Percentiles rank a stretch among this genome's conserved stretches.
These are phyloP conservation scores for Pegoplata infirma DNA, from an alignment of 2,888 invertebrate species.

Conservation along the genomic window DNA sequence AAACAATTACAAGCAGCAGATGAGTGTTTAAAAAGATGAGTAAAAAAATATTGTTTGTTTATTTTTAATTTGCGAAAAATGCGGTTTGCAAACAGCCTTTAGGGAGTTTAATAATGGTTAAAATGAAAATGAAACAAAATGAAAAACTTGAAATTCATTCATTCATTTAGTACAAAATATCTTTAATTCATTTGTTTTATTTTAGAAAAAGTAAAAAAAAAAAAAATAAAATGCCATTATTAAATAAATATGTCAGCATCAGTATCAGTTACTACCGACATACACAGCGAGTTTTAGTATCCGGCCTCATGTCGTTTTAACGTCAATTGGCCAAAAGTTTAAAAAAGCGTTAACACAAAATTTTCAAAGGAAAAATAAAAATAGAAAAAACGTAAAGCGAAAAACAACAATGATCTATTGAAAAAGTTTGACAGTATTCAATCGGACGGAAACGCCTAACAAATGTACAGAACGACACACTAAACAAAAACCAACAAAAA, in stretches of 20 bases:
- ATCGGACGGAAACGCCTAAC: constrained; percentile 74
- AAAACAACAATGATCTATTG: constrained; percentile 65
- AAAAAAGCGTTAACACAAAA: constrained; percentile 25
- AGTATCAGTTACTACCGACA: constrained; percentile 56
- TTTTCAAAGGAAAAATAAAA: constrained; percentile 20
- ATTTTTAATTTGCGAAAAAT: constrained; percentile 69
- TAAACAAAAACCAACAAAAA: constrained; percentile 14
- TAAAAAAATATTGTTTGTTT: constrained; percentile 66
- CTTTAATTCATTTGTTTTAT: constrained; percentile 44
- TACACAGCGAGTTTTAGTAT: constrained; percentile 53
- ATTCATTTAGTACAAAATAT: constrained; percentile 55
- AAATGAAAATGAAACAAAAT: constrained; percentile 39
- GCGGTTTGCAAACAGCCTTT: constrained; percentile 64
- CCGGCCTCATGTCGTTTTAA: constrained; percentile 71
- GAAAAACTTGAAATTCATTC: no score
- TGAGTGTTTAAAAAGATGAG: constrained; percentile 48
- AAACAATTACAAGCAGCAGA: constrained; percentile 20
- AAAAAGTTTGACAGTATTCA: constrained; percentile 73
- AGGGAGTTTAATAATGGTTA: constrained; percentile 44
- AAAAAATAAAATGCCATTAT: constrained; percentile 32
- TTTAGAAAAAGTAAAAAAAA: background rate
- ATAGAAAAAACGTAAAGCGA: constrained; percentile 22
- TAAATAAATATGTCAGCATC: constrained; percentile 66
- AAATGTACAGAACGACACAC: constrained; percentile 17
- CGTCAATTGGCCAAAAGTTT: constrained; percentile 72